Base-by-base conservation (phyloP, 2,113 vertebrate genomes). In the Zapornia atra region DNA sequence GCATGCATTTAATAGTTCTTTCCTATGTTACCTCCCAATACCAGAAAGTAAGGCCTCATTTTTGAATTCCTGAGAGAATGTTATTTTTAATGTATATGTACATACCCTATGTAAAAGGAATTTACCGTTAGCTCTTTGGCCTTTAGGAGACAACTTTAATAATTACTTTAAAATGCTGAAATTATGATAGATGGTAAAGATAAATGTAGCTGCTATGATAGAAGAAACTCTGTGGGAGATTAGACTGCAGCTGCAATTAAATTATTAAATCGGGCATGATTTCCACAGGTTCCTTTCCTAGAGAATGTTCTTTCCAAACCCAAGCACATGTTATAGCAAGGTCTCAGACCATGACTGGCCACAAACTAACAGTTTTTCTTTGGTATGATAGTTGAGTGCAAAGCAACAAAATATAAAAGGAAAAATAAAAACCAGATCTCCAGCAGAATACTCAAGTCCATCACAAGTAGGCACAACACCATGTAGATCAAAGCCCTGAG, bases 21-120 rank as follows among this genome's bases (percentile, higher is more conserved):
- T 50, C 54, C 60, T 38, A 91, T 57, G 36, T 72, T 89, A 65
- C 40, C 57, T 92, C 90, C 51, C 5, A 22, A 86, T 76, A 59
- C 40, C 66, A 42, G 38, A 80, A 94, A 86, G 33, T 9, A 72
- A 83, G n/a, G 50, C 33, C 50, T 66, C 54, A 54, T 70, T 90
- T 90, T 87, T 90, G 76, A 63, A 54, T 94, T 90, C 13, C 31
- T 82, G 78, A 50, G 5, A 90, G 17, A 65, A 93, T 72, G 75
- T 91, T 96, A 21, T 63, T n/a, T 93, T 94, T 88, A 60, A 93
- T 91, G 16, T 86, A 94, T 24, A 86, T 48, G 59, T 33, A 92
- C 40, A 76, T 70, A 91, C 6, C 7, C 29, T 24, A 77, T 29
- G 28, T 46, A 88, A 92, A 93, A 94, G 56, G 75, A 90, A 94